These are phyloP conservation scores for Coptodon rendalli DNA, from an alignment of 2,113 vertebrate genomes.

Conservation along the genomic window DNA sequence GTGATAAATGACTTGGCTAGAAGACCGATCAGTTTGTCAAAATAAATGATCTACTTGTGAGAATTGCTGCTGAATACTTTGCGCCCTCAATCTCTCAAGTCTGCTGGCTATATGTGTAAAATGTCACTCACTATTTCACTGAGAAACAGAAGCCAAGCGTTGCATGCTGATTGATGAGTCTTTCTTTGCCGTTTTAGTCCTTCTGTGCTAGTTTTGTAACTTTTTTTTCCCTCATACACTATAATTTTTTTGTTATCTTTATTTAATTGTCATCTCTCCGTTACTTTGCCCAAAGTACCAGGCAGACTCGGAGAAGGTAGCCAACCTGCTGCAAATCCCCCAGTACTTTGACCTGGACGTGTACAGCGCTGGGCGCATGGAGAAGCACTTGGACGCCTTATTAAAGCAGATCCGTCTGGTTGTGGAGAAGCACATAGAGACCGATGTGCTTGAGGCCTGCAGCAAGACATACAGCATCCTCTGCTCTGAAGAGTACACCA, in stretches of 20 bases:
- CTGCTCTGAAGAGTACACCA: slow-evolving; percentile 98
- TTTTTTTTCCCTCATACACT: not conserved
- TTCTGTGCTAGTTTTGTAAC: not conserved
- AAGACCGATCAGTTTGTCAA: slow-evolving; percentile 7
- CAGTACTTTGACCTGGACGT: slow-evolving; percentile 97
- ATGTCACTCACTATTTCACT: not conserved
- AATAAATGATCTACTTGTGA: not conserved
- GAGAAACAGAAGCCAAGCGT: not conserved
- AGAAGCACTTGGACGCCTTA: slow-evolving; percentile 96
- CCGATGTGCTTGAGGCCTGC: slow-evolving; percentile 95
- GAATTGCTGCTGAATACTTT: not conserved
- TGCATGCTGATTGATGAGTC: not conserved
- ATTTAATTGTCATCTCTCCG: not conserved
- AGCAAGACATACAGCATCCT: slow-evolving; percentile 99
- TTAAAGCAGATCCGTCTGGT: slow-evolving; percentile 97
- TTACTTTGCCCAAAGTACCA: slow-evolving; percentile 80
- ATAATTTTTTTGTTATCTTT: not conserved
- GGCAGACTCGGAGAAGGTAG: slow-evolving; percentile 95
- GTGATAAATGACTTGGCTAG: not conserved
- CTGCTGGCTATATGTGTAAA: not conserved
- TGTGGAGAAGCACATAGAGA: slow-evolving; percentile 96
- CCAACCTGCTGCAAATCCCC: slow-evolving; percentile 96
- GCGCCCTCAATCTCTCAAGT: not conserved
- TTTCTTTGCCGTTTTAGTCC: not conserved
- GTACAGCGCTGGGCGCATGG: slow-evolving; percentile 97